Conservation (phyloP, 2,113 vertebrate species). For the Pardalotus punctatus region DNA sequence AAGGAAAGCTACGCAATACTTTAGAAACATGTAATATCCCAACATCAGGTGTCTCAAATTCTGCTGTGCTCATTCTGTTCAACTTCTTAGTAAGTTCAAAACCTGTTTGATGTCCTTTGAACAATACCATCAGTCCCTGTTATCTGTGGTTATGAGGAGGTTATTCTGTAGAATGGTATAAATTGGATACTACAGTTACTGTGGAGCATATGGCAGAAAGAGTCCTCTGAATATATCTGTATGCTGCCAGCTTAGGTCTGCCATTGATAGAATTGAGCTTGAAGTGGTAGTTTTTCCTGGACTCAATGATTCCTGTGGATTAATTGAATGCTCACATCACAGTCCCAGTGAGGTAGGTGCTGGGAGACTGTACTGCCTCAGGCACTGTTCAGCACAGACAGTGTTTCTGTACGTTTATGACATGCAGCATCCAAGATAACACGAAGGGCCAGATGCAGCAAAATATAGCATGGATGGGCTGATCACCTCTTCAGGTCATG, state of each 20-base stretch:
- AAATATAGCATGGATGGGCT: background rate
- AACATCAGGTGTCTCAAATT: background rate
- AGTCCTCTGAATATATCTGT: background rate
- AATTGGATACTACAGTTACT: background rate
- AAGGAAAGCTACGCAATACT: background rate
- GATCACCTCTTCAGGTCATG: background rate
- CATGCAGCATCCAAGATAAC: background rate
- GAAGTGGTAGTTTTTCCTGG: background rate
- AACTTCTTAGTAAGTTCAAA: background rate
- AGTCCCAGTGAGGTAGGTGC: background rate
- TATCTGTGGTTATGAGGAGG: background rate
- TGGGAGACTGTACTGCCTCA: background rate
- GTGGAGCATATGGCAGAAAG: background rate
- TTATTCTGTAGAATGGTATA: background rate
- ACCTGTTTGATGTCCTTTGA: background rate
- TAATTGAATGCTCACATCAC: background rate
- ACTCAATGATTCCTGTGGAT: background rate
- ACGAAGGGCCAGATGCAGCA: background rate
- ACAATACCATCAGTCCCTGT: background rate
- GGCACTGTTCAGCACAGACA: background rate
- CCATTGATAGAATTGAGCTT: background rate
- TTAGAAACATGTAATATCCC: background rate
- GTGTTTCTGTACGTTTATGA: background rate
- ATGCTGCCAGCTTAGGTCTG: background rate
- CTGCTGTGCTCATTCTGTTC: background rate